These are phyloP conservation scores for Drosophila mojavensis DNA, from an alignment of 1,140 invertebrate species.

Conservation along the genomic window DNA sequence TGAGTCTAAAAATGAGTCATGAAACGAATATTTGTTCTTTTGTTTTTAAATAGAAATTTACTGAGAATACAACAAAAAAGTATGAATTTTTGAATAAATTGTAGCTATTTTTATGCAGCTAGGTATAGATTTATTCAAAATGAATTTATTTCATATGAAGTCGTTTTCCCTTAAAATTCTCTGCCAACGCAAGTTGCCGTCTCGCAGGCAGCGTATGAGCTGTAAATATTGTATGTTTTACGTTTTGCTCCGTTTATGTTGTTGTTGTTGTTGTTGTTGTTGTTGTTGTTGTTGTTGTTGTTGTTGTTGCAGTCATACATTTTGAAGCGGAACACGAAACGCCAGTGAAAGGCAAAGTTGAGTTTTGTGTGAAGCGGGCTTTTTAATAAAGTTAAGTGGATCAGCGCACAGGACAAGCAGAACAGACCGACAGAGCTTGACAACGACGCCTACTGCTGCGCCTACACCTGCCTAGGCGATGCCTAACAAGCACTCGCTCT, in stretches of 20 bases:
- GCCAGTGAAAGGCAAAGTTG: conserved; percentile 31
- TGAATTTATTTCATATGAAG: too few species aligned
- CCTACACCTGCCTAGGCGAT: too few species aligned
- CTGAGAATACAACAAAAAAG: too few species aligned
- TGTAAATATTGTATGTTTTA: conserved; percentile 12
- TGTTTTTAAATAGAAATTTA: too few species aligned
- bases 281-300: neutral
- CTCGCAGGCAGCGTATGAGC: neutral
- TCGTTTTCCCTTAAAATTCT: too few species aligned
- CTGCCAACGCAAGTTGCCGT: too few species aligned
- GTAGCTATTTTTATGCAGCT: too few species aligned
- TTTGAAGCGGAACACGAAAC: conserved; percentile 21
- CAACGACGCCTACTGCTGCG: conserved; percentile 2
- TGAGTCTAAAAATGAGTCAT: too few species aligned
- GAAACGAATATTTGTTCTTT: too few species aligned
- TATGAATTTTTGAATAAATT: too few species aligned
- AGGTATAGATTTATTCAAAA: too few species aligned
- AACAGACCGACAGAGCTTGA: conserved; percentile 7
- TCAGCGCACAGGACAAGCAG: conserved; percentile 28
- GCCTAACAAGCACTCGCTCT: neutral
- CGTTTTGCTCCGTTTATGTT: conserved; percentile 6
- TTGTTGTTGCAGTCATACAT: conserved; percentile 1
- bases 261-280: neutral
- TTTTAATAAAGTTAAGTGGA: conserved; percentile 74
- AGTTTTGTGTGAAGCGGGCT: conserved; percentile 34